These are phyloP conservation scores for Amphiduros pacificus DNA, from an alignment of 2,888 invertebrate genomes.

Conservation along the genomic window DNA sequence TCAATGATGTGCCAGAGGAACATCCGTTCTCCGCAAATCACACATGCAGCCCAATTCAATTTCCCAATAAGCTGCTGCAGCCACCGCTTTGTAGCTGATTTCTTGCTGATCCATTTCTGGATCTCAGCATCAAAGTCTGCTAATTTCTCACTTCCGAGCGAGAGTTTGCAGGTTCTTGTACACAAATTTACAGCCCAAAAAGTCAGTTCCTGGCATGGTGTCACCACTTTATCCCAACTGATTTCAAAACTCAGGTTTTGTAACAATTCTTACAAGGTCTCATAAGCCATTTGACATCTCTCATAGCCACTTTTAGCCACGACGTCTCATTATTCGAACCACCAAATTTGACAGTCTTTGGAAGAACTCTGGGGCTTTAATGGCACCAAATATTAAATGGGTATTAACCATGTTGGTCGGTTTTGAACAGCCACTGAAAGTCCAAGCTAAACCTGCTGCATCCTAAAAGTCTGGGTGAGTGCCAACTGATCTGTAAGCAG, in stretches of 20 bases:
- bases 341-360: slow-evolving; percentile 3
- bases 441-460: neutral
- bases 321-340: slow-evolving; percentile 2
- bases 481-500: neutral
- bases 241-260: slow-evolving; percentile 7
- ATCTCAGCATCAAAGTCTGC: neutral
- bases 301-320: neutral
- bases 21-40: slow-evolving; percentile 5
- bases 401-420: neutral
- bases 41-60: slow-evolving; percentile 12
- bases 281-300: neutral
- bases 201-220: neutral
- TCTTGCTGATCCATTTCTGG: neutral
- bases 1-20: slow-evolving; percentile 9
- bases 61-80: slow-evolving; percentile 5
- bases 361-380: too few relatives aligned
- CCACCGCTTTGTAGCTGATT: neutral
- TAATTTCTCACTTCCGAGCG: neutral
- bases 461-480: neutral
- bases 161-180: neutral
- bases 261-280: neutral
- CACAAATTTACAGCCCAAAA: slow-evolving; percentile 11
- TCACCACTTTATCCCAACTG: slow-evolving; percentile 10
- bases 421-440: neutral
- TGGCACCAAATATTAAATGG: too few relatives aligned